phyloP scores from a whole-genome alignment of 2,113 vertebrate genomes.

The Pantherophis guttatus region DNA sequence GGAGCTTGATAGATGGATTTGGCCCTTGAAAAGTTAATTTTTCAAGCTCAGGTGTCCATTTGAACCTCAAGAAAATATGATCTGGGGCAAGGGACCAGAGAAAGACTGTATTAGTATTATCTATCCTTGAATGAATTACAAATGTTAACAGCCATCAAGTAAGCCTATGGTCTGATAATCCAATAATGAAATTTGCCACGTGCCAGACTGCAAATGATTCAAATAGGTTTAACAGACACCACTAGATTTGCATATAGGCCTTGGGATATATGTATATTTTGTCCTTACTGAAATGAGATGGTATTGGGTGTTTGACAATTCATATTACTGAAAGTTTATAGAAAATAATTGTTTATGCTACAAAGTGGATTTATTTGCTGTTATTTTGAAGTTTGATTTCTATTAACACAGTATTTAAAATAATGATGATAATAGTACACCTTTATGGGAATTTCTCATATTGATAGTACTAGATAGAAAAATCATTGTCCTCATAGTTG shows the following conservation, averaged over 20 bases:
- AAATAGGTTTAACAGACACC: background rate
- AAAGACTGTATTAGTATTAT: background rate
- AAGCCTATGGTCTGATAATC: background rate
- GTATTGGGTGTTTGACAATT: background rate
- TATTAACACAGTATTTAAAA: background rate
- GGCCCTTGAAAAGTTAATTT: background rate
- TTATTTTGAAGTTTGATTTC: slow-evolving; percentile 31
- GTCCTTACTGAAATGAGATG: background rate
- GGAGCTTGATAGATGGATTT: background rate
- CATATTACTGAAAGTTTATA: background rate
- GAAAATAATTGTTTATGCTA: background rate
- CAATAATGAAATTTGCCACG: background rate
- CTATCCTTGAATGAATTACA: background rate
- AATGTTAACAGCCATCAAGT: too few relatives aligned
- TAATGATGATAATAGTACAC: background rate
- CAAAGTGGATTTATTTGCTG: background rate
- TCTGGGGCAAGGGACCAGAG: background rate
- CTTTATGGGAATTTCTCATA: slow-evolving; percentile 15
- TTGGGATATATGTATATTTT: background rate
- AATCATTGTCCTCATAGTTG: slow-evolving; percentile 11
- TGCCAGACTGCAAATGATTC: background rate
- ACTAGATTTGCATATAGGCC: background rate
- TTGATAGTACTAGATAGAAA: slow-evolving; percentile 27
- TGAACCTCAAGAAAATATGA: background rate
- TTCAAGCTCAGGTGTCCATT: background rate